Evolutionary conservation across 64 coral and sea anemone genomes (phyloP).

Genomic region (Dendronephthya gigantea): DNA sequence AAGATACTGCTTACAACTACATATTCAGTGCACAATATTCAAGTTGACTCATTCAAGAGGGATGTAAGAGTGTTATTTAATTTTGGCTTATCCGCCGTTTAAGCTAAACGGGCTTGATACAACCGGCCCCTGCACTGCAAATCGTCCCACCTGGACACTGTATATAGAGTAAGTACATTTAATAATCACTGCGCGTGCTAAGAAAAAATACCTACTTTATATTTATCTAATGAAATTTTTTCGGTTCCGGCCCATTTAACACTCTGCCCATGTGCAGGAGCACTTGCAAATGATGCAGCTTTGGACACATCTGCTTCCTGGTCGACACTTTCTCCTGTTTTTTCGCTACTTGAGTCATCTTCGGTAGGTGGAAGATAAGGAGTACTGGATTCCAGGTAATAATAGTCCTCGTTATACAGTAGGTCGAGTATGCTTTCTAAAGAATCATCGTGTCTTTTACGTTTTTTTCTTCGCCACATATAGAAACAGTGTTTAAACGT

Average conservation of each 20-base stretch:
- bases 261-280: neutral
- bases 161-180: no score
- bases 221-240: neutral
- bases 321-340: neutral
- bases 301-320: neutral
- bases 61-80: no score
- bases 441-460: neutral
- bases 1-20: no score
- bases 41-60: no score
- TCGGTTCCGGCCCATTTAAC: neutral
- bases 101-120: no score
- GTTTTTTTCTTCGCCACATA: constrained; percentile 4
- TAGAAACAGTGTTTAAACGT: constrained; percentile 6
- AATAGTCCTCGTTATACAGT: constrained; percentile 3
- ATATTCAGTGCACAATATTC: no score
- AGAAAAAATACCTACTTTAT: neutral
- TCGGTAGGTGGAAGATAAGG: neutral
- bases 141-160: no score
- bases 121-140: no score
- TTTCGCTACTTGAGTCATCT: neutral
- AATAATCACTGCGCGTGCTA: neutral
- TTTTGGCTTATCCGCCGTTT: no score
- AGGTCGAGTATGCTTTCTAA: neutral
- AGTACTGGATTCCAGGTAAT: constrained; percentile 8
- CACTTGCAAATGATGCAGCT: neutral